phyloP scores from a whole-genome alignment of 2,113 vertebrate species.

The Muntiacus muntjak region DNA sequence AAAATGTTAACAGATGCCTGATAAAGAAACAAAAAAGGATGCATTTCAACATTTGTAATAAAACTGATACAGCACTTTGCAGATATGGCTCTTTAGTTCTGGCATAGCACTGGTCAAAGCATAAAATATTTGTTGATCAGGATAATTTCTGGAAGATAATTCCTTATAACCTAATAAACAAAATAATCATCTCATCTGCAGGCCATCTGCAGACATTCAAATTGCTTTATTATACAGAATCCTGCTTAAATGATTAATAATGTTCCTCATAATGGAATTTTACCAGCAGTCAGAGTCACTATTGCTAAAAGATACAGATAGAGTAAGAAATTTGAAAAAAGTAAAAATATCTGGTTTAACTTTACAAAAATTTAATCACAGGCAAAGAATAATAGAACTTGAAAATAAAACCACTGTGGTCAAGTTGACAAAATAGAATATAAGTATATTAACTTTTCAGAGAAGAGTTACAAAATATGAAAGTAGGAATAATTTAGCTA shows the following conservation, averaged over 20 bases:
- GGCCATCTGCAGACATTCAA: neutral
- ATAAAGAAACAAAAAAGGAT: neutral
- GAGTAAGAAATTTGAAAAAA: neutral
- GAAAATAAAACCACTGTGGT: neutral
- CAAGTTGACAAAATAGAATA: neutral
- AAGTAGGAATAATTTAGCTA: neutral
- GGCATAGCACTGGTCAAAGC: neutral
- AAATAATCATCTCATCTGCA: neutral
- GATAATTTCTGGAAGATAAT: neutral
- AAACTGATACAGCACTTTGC: neutral
- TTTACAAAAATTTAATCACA: neutral
- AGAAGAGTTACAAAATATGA: neutral
- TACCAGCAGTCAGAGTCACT: neutral
- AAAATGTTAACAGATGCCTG: neutral
- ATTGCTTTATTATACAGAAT: neutral
- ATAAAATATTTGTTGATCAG: neutral
- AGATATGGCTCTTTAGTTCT: neutral
- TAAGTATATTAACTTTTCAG: neutral
- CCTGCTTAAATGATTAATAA: neutral
- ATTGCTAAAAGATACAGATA: neutral
- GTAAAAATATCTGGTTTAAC: neutral
- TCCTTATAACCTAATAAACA: neutral
- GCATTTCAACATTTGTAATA: neutral
- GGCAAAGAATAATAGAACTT: neutral
- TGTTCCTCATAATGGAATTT: neutral